Evolutionary conservation across 1,140 invertebrate species (phyloP).

Genomic region (Choristoneura fumiferana): DNA sequence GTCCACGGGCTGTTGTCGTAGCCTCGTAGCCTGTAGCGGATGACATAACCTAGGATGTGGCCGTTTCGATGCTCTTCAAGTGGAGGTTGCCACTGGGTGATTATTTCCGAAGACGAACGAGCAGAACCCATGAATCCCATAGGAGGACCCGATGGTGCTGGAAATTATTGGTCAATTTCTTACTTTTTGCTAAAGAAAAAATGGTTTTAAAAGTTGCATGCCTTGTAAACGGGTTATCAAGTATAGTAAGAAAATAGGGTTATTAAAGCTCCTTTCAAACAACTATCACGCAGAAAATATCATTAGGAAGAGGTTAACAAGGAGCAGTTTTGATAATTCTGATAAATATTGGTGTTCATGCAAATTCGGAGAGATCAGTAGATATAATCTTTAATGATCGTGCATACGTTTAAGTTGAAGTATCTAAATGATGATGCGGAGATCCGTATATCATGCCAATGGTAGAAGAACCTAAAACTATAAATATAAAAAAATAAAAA

Average conservation of each 20-base stretch:
- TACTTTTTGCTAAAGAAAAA: neutral
- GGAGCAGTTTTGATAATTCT: no score
- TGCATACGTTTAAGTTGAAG: no score
- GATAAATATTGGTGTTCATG: no score
- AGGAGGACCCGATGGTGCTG: conserved; percentile 93
- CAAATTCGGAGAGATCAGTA: no score
- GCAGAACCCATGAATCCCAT: conserved; percentile 94
- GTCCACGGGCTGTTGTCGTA: conserved; percentile 95
- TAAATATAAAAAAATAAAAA: neutral
- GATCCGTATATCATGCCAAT: neutral
- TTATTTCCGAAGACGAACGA: conserved; percentile 95
- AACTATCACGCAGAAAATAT: no score
- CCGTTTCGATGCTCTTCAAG: conserved; percentile 96
- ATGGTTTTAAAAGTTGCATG: neutral
- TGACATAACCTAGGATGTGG: conserved; percentile 94
- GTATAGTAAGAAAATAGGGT: neutral
- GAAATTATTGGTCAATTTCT: conserved; percentile 20
- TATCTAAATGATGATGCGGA: neutral
- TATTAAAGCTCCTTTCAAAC: neutral
- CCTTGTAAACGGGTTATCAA: neutral
- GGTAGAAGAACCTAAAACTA: neutral
- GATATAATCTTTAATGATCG: no score
- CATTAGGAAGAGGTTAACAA: no score
- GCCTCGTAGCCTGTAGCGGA: conserved; percentile 93
- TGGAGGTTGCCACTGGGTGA: conserved; percentile 98